Conservation (phyloP, 1,140 invertebrate genomes). For the Euura saliciscinereae region DNA sequence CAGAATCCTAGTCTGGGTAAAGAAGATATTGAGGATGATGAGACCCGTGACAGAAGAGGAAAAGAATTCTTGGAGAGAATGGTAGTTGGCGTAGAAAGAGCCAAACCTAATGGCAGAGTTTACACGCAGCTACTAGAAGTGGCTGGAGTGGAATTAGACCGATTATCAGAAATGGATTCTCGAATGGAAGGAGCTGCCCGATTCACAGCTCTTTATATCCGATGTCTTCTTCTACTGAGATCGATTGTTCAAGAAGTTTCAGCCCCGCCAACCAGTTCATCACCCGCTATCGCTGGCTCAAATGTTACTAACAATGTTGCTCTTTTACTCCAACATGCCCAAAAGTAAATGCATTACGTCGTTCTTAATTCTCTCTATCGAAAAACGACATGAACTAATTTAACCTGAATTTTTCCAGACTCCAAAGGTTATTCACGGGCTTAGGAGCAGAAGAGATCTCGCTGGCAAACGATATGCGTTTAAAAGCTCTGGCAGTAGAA, state of each 20-base stretch:
- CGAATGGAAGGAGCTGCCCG: slow-evolving; percentile 82
- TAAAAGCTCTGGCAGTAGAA: slow-evolving; percentile 84
- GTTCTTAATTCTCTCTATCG: slow-evolving; percentile 9
- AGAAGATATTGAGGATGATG: slow-evolving; percentile 46
- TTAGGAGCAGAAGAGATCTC: slow-evolving; percentile 75
- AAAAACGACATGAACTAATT: neutral
- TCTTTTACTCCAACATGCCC: slow-evolving; percentile 72
- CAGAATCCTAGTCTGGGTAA: slow-evolving; percentile 34
- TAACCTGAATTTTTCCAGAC: slow-evolving; percentile 50
- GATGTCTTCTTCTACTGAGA: slow-evolving; percentile 51
- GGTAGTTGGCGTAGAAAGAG: slow-evolving; percentile 72
- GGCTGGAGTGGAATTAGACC: slow-evolving; percentile 73
- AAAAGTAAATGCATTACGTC: slow-evolving; percentile 57
- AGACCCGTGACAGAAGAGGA: slow-evolving; percentile 49
- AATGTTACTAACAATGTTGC: slow-evolving; percentile 64
- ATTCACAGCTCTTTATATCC: slow-evolving; percentile 83
- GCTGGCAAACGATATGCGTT: slow-evolving; percentile 80
- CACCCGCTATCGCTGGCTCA: slow-evolving; percentile 50
- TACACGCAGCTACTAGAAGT: slow-evolving; percentile 71
- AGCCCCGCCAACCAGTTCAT: slow-evolving; percentile 41
- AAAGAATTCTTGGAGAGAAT: slow-evolving; percentile 74
- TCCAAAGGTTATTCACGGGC: slow-evolving; percentile 85
- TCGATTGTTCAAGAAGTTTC: slow-evolving; percentile 54
- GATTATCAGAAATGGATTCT: slow-evolving; percentile 85
- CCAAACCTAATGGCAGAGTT: slow-evolving; percentile 65